Percentiles rank a stretch among this genome's conserved stretches.
phyloP scores from a whole-genome alignment of 2,797 vertebrate species.

The Poecile montanus region DNA sequence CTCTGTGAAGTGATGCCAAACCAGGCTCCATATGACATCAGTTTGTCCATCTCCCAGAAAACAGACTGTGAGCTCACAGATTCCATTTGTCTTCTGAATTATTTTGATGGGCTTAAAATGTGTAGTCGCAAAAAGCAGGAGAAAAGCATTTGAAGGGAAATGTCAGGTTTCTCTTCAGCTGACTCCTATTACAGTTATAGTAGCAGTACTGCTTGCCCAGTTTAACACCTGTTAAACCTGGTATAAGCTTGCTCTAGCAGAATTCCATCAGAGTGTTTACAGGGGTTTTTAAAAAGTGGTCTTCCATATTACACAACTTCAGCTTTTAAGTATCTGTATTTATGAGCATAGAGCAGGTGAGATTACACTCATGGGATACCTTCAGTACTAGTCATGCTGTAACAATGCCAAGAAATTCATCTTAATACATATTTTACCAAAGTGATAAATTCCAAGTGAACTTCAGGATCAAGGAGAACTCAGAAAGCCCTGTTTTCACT shows the following conservation, averaged over 20 bases:
- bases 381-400: not conserved
- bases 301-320: not conserved
- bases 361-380: not conserved
- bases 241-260: not conserved
- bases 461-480: not conserved
- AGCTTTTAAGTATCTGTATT: not conserved
- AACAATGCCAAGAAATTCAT: not conserved
- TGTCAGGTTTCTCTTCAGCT: not conserved
- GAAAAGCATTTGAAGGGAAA: not conserved
- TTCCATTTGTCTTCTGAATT: slow-evolving; percentile 10
- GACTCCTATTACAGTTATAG: not conserved
- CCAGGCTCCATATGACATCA: slow-evolving; percentile 29
- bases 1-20: slow-evolving; percentile 57
- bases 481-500: not conserved
- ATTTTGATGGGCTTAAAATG: slow-evolving; percentile 1
- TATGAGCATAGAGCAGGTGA: not conserved
- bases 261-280: not conserved
- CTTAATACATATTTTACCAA: not conserved
- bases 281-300: not conserved
- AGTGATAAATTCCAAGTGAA: not conserved
- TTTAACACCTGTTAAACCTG: not conserved
- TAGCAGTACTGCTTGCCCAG: not conserved
- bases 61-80: slow-evolving; percentile 24
- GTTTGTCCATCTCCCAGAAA: slow-evolving; percentile 19
- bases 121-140: not conserved